Conservation (phyloP, 2,797 vertebrate genomes). For the Eulemur rubriventer region DNA sequence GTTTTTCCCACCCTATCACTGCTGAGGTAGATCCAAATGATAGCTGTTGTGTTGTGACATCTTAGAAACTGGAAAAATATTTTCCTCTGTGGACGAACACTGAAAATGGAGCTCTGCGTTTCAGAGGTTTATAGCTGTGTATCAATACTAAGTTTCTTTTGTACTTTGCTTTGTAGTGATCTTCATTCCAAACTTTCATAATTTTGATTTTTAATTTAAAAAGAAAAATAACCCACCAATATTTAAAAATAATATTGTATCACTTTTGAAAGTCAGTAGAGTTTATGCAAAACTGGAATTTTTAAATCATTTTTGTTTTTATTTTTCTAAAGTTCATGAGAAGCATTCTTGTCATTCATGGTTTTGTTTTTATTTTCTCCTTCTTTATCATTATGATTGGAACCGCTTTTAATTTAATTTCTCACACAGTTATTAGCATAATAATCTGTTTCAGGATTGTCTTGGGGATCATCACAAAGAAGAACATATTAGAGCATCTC, state of each 20-base stretch:
- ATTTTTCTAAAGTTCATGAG: conserved; percentile 74
- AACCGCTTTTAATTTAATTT: conserved; percentile 86
- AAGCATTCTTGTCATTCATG: conserved; percentile 74
- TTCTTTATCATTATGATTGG: conserved; percentile 82
- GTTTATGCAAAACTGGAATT: conserved; percentile 61
- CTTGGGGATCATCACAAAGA: conserved; percentile 99
- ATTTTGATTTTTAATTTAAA: conserved; percentile 58
- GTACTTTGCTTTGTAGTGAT: conserved; percentile 28
- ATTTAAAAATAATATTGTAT: conserved; percentile 45
- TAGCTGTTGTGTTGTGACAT: not conserved
- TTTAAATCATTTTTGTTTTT: conserved; percentile 68
- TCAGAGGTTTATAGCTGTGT: not conserved
- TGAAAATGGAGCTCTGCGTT: conserved; percentile 29
- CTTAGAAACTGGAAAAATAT: not conserved
- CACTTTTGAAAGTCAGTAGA: conserved; percentile 62
- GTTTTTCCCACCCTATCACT: not conserved
- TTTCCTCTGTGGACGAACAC: conserved; percentile 2
- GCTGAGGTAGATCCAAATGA: not conserved
- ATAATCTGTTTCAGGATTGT: conserved; percentile 99
- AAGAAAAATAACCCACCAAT: not conserved
- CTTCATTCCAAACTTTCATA: not conserved
- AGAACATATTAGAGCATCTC: conserved; percentile 99
- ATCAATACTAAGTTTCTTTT: conserved; percentile 7
- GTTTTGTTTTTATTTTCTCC: conserved; percentile 73
- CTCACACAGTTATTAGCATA: conserved; percentile 94